Conservation (phyloP, 2,888 invertebrate species). For the Psylliodes chrysocephalus region DNA sequence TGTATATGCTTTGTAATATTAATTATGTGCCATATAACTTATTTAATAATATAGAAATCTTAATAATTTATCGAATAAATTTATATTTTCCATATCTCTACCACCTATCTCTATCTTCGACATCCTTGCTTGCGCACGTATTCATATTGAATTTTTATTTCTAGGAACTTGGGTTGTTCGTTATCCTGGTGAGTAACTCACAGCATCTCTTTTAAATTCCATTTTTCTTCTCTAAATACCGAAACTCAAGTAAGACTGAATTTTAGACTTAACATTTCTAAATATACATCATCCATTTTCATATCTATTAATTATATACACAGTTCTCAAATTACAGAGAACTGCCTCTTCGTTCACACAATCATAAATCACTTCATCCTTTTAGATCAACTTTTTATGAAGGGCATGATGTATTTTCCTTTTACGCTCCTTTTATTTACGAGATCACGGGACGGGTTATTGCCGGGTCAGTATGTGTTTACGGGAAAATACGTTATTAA, state of each 20-base stretch:
- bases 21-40: too few relatives aligned
- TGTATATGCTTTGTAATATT: too few relatives aligned
- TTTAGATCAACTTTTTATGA: slow-evolving; percentile 1
- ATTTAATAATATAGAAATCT: too few relatives aligned
- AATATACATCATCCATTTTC: slow-evolving; percentile 14
- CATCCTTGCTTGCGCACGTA: slow-evolving; percentile 12
- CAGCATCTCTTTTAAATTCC: slow-evolving; percentile 14
- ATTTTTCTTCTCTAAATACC: not conserved
- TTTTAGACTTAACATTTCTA: not conserved
- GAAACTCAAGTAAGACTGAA: slow-evolving; percentile 24
- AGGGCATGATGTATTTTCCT: slow-evolving; percentile 1
- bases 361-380: slow-evolving; percentile 2
- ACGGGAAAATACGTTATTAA: not conserved
- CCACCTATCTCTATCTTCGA: too few relatives aligned
- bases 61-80: too few relatives aligned
- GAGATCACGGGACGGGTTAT: not conserved
- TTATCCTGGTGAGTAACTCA: slow-evolving; percentile 41
- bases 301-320: slow-evolving; percentile 8
- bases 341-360: slow-evolving; percentile 1
- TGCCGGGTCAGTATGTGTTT: not conserved
- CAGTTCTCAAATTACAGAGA: slow-evolving; percentile 26
- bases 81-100: too few relatives aligned
- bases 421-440: not conserved
- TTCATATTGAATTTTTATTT: slow-evolving; percentile 39
- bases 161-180: slow-evolving; percentile 42